A percentile compares a stretch with the other conserved stretches of the same genome.
Evolutionary conservation across 2,888 invertebrate genomes (phyloP).

Genomic region (Baronia brevicornis): DNA sequence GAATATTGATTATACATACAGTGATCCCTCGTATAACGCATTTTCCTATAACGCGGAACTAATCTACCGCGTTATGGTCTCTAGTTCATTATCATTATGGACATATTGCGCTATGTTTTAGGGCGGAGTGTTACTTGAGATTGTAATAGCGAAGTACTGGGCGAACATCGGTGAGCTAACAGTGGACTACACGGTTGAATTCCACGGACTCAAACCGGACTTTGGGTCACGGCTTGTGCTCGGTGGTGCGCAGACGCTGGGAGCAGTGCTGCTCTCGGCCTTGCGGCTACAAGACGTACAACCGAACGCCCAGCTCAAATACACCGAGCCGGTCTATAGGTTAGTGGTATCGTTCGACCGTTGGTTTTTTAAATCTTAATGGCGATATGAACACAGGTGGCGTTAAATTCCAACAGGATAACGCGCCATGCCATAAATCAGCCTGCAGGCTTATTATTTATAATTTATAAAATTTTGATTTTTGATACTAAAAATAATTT

Average conservation of each 20-base stretch:
- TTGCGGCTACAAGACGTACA: conserved; percentile 87
- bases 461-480: not conserved
- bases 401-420: too few species aligned
- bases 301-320: conserved; percentile 84
- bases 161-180: conserved; percentile 87
- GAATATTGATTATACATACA: too few species aligned
- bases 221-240: conserved; percentile 72
- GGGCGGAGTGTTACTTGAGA: conserved; percentile 88
- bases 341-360: conserved; percentile 29
- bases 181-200: conserved; percentile 85
- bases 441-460: not conserved
- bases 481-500: too few species aligned
- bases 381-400: too few species aligned
- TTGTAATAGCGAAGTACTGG: conserved; percentile 97
- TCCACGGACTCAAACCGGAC: conserved; percentile 87
- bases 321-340: conserved; percentile 82
- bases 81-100: too few species aligned
- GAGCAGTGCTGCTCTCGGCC: conserved; percentile 80
- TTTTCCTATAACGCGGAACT: too few species aligned
- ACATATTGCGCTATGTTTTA: conserved; percentile 28
- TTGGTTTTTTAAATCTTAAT: not conserved
- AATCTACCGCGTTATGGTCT: too few species aligned
- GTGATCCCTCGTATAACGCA: too few species aligned
- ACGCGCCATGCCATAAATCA: too few species aligned
- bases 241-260: conserved; percentile 85